Conservation (phyloP, 2,797 vertebrate genomes). For the Halcyon leucocephala region DNA sequence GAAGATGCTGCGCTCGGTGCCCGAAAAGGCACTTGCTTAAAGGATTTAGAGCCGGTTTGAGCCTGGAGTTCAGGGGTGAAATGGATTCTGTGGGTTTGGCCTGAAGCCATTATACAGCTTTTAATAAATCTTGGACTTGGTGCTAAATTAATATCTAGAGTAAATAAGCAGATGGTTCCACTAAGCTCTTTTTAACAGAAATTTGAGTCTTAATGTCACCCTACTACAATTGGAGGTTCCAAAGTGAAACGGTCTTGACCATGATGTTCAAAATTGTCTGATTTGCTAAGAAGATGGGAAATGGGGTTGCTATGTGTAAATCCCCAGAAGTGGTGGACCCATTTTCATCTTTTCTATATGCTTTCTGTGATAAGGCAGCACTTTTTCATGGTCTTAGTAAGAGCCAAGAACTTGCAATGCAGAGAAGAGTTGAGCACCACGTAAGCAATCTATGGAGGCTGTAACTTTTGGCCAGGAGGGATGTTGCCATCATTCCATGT, state of each 20-base stretch:
- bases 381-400: neutral
- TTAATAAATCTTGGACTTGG: neutral
- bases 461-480: neutral
- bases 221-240: neutral
- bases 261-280: neutral
- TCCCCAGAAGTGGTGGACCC: neutral
- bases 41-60: neutral
- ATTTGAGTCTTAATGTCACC: neutral
- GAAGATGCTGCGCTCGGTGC: neutral
- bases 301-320: neutral
- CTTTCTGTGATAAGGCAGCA: neutral
- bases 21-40: neutral
- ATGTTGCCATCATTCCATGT: neutral
- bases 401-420: accelerated
- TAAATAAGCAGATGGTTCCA: constrained; percentile 30
- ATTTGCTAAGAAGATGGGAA: neutral
- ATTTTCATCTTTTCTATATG: accelerated
- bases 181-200: neutral
- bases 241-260: neutral
- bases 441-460: neutral
- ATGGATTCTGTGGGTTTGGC: neutral
- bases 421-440: neutral
- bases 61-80: neutral
- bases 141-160: neutral
- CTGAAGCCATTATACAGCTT: neutral